Base-by-base conservation (phyloP, 1,140 invertebrate species). In the Papilio helenus region DNA sequence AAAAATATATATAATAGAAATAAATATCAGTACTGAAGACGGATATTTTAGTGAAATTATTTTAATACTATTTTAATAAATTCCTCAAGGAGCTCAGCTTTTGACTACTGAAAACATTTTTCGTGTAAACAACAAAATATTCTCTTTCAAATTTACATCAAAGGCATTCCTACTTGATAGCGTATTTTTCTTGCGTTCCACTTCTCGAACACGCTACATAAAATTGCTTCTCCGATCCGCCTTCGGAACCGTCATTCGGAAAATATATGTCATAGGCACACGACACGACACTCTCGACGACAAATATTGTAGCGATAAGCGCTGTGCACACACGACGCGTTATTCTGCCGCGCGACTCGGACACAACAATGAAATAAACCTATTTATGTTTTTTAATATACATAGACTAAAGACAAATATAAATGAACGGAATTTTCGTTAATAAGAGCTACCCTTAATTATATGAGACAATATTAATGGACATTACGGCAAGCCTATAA, bases 101-200 rank as follows among this genome's bases (percentile, higher is more conserved):
- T 61, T 61, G 12, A 10, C 58, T 61, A 61, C 58, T 61, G 12
- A 61, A 61, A 16, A 26, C 12, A 61, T 61, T 68, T 61, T 61
- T 61, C 10, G 9, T 23, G 23, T 23, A 61, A 68, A 29, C 12
- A 68, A 29, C 61, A 29, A 68, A 68, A 68, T 68, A 68, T 68
- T 68, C 61, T 68, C 61, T 68, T 68, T 68, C 61, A 29, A 29
- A 68, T 61, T 61, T 61, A 68, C 61, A 68, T 68, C 61, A 68
- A 68, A 68, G 61, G 16, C 61, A 68, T 68, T 29, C 61, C 61
- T 16, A 68, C 61, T 29, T 29, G 61, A 26, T 29, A 65, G 23
- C 61, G 61, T 65, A 65, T 65, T 65, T 65, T 65, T 65, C 23
- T 65, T 65, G 26, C 61, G 61, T 65, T 65, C 58, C 58, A 65